Percentiles rank a stretch among this genome's conserved stretches.
These are phyloP conservation scores for Willisornis vidua DNA, from an alignment of 2,113 vertebrate genomes.

Conservation along the genomic window DNA sequence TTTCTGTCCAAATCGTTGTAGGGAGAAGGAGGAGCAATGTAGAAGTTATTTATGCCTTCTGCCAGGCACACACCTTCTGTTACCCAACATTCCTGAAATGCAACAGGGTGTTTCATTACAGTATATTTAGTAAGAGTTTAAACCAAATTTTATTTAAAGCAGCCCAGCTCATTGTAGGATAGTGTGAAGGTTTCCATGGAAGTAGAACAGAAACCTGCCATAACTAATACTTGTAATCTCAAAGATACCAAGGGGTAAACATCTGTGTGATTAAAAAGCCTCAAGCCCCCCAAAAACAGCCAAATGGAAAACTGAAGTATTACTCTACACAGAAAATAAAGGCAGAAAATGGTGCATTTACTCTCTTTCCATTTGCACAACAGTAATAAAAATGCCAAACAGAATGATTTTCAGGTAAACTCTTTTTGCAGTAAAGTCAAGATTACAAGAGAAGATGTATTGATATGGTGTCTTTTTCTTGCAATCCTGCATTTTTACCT, in stretches of 20 bases:
- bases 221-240: conserved; percentile 50
- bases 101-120: neutral
- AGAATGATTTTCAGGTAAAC: conserved; percentile 76
- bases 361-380: conserved; percentile 74
- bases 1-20: neutral
- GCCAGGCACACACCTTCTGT: neutral
- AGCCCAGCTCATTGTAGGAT: neutral
- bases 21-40: neutral
- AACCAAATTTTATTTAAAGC: conserved; percentile 23
- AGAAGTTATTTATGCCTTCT: neutral
- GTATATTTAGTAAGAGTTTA: neutral
- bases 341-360: conserved; percentile 75
- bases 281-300: neutral
- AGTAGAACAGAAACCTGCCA: neutral
- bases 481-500: conserved; percentile 47
- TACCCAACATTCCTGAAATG: neutral
- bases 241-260: neutral
- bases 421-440: conserved; percentile 67
- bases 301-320: conserved; percentile 71
- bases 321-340: conserved; percentile 69
- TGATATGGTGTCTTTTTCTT: conserved; percentile 54
- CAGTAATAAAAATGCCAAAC: conserved; percentile 76
- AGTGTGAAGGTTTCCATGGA: neutral
- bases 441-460: conserved; percentile 62
- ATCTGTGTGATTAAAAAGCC: neutral